These are phyloP conservation scores for Clarias batrachus DNA, from an alignment of 2,113 vertebrate species.

Conservation along the genomic window DNA sequence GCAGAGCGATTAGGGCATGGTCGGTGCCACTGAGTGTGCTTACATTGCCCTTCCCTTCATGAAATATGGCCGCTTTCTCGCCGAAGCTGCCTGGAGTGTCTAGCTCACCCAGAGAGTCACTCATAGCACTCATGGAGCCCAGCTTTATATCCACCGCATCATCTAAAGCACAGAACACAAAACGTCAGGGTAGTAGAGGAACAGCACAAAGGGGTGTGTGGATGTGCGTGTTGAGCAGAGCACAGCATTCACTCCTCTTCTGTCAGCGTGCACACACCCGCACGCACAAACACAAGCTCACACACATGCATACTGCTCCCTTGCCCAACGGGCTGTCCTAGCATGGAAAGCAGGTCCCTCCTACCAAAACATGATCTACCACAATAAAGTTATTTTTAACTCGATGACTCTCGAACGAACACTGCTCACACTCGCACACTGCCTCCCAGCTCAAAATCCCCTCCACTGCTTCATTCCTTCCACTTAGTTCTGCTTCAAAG, in stretches of 20 bases:
- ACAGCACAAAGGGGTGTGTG: conserved; percentile 21
- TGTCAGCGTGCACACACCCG: conserved; percentile 53
- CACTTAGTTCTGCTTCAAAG: conserved; percentile 29
- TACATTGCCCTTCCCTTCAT: conserved; percentile 56
- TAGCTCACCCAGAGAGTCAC: conserved; percentile 69
- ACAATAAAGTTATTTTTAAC: conserved; percentile 78
- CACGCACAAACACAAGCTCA: conserved; percentile 48
- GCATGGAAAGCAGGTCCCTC: conserved; percentile 73
- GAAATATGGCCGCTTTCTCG: conserved; percentile 72
- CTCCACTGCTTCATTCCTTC: conserved; percentile 29
- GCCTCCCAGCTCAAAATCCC: conserved; percentile 46
- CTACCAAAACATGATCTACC: conserved; percentile 74
- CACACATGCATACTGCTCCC: conserved; percentile 60
- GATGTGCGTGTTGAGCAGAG: conserved; percentile 56
- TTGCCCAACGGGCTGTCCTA: conserved; percentile 70
- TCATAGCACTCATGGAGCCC: conserved; percentile 73
- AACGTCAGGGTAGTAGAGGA: conserved; percentile 49
- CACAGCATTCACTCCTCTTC: conserved; percentile 56
- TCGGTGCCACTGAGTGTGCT: conserved; percentile 60
- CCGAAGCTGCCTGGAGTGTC: conserved; percentile 67
- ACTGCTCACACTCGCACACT: conserved; percentile 54
- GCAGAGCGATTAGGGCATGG: conserved; percentile 66
- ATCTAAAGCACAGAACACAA: conserved; percentile 66
- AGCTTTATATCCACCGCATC: conserved; percentile 73
- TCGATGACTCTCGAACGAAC: conserved; percentile 65